Evolutionary conservation across 2,113 vertebrate species (phyloP).

Genomic region (Rafetus swinhoei): DNA sequence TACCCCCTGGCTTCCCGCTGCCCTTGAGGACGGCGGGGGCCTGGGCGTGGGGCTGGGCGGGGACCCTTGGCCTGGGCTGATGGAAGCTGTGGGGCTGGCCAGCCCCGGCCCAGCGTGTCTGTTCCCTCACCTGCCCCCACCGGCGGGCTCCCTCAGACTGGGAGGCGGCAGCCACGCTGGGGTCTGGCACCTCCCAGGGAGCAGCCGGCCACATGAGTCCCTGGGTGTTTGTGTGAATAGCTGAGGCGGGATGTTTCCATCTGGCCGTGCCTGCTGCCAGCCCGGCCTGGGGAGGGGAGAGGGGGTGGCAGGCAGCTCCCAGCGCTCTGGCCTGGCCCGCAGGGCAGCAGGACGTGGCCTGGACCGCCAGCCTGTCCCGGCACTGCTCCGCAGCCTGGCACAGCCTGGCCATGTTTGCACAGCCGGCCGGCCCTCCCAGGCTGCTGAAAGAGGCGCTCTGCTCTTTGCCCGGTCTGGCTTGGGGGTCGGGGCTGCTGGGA

Average conservation of each 20-base stretch:
- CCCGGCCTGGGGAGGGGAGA: not conserved
- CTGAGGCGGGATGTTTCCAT: not conserved
- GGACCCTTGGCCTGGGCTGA: not conserved
- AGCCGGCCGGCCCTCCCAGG: not conserved
- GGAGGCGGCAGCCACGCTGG: not conserved
- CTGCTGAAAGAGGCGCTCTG: not conserved
- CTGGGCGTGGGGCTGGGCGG: no score
- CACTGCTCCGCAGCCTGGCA: not conserved
- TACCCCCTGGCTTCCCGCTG: not conserved
- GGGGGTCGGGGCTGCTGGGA: not conserved
- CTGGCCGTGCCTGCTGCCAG: not conserved
- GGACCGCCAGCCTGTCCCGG: not conserved
- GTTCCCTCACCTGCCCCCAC: not conserved
- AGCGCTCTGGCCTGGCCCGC: not conserved
- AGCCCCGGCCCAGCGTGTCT: not conserved
- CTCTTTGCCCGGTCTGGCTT: not conserved
- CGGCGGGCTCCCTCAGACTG: not conserved
- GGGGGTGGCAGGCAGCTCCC: not conserved
- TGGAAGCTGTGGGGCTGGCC: not conserved
- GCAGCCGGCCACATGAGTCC: not conserved
- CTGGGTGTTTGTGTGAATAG: not conserved
- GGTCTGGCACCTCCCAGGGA: not conserved
- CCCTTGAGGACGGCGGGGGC: not conserved
- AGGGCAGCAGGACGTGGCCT: not conserved
- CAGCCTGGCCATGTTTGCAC: not conserved